phyloP scores from a whole-genome alignment of 2,888 invertebrate genomes.

The Drosophila leonis region DNA sequence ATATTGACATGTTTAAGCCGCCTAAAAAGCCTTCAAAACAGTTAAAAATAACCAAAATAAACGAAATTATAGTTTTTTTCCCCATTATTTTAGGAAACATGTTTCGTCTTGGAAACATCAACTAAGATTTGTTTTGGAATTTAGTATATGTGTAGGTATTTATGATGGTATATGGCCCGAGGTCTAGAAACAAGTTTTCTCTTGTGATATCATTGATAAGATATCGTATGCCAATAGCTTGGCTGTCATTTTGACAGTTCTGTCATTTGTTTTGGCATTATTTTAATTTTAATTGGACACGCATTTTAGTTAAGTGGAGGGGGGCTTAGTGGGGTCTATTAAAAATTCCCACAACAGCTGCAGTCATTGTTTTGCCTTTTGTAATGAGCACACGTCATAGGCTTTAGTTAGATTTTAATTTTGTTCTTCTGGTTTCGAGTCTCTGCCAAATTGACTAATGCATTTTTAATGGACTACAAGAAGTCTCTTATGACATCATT shows the following conservation, averaged over 20 bases:
- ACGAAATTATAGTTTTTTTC: background rate
- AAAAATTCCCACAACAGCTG: slow-evolving; percentile 57
- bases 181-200: slow-evolving; percentile 64
- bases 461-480: slow-evolving; percentile 66
- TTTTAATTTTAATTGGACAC: slow-evolving; percentile 67
- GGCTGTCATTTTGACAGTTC: slow-evolving; percentile 53
- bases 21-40: slow-evolving; percentile 43
- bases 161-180: slow-evolving; percentile 15
- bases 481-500: slow-evolving; percentile 56
- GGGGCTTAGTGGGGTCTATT: background rate
- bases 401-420: slow-evolving; percentile 61
- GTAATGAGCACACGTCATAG: slow-evolving; percentile 45
- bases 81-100: background rate
- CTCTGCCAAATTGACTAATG: slow-evolving; percentile 60
- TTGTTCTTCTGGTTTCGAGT: background rate
- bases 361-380: slow-evolving; percentile 35
- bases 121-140: slow-evolving; percentile 20
- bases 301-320: slow-evolving; percentile 19
- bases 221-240: slow-evolving; percentile 23
- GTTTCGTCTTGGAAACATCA: slow-evolving; percentile 15
- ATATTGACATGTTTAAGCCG: slow-evolving; percentile 35
- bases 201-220: slow-evolving; percentile 69
- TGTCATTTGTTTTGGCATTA: slow-evolving; percentile 71
- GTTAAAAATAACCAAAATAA: background rate
- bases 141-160: slow-evolving; percentile 14